A percentile compares a stretch with the other conserved stretches of the same genome.
phyloP scores from a whole-genome alignment of 2,888 invertebrate genomes.

The Branchipolynoe longqiensis region DNA sequence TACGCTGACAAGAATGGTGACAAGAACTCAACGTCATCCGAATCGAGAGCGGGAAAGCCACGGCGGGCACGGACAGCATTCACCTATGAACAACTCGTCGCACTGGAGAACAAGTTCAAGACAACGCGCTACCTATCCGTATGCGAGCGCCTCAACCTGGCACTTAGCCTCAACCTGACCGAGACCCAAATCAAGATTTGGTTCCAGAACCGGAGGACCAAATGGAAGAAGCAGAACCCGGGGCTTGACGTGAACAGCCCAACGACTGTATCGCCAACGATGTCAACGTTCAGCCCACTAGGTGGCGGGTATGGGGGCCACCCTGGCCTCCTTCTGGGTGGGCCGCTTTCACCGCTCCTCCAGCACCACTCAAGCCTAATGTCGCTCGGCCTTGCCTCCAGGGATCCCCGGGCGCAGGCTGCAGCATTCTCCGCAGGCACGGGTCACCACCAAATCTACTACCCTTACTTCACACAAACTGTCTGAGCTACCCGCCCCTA shows the following conservation, averaged over 20 bases:
- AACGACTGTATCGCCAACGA: slow-evolving; percentile 33
- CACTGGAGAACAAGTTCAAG: slow-evolving; percentile 99
- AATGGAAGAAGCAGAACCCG: slow-evolving; percentile 99
- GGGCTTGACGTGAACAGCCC: slow-evolving; percentile 92
- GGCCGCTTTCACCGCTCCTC: slow-evolving; percentile 50
- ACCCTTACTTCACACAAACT: slow-evolving; percentile 59
- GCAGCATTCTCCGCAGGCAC: slow-evolving; percentile 24
- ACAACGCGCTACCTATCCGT: slow-evolving; percentile 96
- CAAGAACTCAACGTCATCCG: slow-evolving; percentile 14
- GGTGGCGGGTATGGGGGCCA: slow-evolving; percentile 23
- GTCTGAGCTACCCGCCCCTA: slow-evolving; percentile 19
- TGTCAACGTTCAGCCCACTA: slow-evolving; percentile 7
- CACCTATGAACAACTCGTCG: slow-evolving; percentile 97
- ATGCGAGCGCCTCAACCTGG: slow-evolving; percentile 97
- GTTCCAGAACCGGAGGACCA: slow-evolving; percentile 89
- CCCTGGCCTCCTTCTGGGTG: slow-evolving; percentile 43
- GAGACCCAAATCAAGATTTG: slow-evolving; percentile 91
- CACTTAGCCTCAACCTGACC: slow-evolving; percentile 95
- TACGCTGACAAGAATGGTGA: slow-evolving; percentile 38
- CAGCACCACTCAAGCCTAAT: slow-evolving; percentile 50
- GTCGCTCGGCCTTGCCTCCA: slow-evolving; percentile 45
- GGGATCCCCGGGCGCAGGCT: slow-evolving; percentile 37
- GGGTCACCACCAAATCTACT: slow-evolving; percentile 59
- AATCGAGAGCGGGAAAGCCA: slow-evolving; percentile 85
- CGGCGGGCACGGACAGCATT: slow-evolving; percentile 97